These are phyloP conservation scores for Abrostola triplasia DNA, from an alignment of 2,888 invertebrate species.

Conservation along the genomic window DNA sequence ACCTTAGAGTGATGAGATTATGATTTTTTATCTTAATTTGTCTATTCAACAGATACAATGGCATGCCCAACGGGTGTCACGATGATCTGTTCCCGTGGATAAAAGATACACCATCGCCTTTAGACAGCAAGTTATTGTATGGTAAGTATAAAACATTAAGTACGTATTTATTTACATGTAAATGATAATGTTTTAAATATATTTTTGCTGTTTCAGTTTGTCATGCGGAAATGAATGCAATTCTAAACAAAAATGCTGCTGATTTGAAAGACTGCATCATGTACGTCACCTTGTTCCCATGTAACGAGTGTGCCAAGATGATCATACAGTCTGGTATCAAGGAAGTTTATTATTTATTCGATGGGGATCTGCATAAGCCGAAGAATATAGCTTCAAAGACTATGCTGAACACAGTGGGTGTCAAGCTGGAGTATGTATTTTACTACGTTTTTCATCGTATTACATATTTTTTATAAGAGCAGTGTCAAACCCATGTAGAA, in stretches of 20 bases:
- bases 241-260: constrained; percentile 95
- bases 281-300: constrained; percentile 97
- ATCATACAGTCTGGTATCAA: constrained; percentile 97
- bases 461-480: too few relatives aligned
- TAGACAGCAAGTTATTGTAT: constrained; percentile 95
- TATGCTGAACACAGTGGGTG: constrained; percentile 94
- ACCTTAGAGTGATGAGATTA: too few relatives aligned
- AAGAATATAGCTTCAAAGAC: constrained; percentile 92
- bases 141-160: constrained; percentile 86
- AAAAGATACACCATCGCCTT: constrained; percentile 88
- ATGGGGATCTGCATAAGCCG: constrained; percentile 92
- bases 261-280: constrained; percentile 94
- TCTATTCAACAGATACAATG: constrained; percentile 92
- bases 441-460: not conserved
- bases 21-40: not conserved
- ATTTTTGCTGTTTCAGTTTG: constrained; percentile 91
- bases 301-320: constrained; percentile 99
- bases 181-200: too few relatives aligned
- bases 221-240: constrained; percentile 99
- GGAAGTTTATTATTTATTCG: constrained; percentile 93
- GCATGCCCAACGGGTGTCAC: constrained; percentile 96
- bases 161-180: too few relatives aligned
- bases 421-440: constrained; percentile 89
- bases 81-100: constrained; percentile 97
- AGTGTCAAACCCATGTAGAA: too few relatives aligned